Percentiles rank a stretch among this genome's conserved stretches.
These are phyloP conservation scores for Drosophila tristis DNA, from an alignment of 1,140 invertebrate genomes.

Conservation along the genomic window DNA sequence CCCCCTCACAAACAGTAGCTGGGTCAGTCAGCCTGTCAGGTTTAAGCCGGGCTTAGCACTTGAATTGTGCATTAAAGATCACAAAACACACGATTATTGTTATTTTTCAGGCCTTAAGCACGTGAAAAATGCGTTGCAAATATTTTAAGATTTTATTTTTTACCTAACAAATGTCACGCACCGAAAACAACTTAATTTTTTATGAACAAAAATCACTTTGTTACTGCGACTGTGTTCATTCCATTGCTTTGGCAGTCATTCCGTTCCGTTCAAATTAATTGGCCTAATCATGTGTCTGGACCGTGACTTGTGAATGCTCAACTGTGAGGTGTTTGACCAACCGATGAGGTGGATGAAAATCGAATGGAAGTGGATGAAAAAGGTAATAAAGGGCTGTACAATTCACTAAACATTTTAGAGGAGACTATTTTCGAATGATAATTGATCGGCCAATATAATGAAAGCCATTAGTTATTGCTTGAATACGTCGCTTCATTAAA, in stretches of 20 bases:
- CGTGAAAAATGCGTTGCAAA: slow-evolving; percentile 34
- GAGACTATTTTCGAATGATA: too few species aligned
- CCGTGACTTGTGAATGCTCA: slow-evolving; percentile 30
- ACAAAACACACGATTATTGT: slow-evolving; percentile 22
- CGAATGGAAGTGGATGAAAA: background rate
- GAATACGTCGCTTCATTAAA: too few species aligned
- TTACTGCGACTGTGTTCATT: slow-evolving; percentile 26
- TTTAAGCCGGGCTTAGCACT: slow-evolving; percentile 47
- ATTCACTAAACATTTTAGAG: too few species aligned
- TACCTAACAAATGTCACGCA: slow-evolving; percentile 23
- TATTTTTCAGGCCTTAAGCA: slow-evolving; percentile 23
- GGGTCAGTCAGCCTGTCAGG: slow-evolving; percentile 16
- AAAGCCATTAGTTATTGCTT: too few species aligned
- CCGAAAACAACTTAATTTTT: slow-evolving; percentile 23
- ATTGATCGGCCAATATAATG: too few species aligned
- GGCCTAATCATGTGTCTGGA: slow-evolving; percentile 57
- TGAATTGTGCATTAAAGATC: slow-evolving; percentile 31
- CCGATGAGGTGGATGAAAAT: background rate
- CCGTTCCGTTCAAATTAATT: slow-evolving; percentile 58
- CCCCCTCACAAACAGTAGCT: slow-evolving; percentile 27
- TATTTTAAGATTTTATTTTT: slow-evolving; percentile 33
- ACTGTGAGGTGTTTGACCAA: background rate
- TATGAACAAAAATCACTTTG: slow-evolving; percentile 22
- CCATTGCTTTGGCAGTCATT: slow-evolving; percentile 33
- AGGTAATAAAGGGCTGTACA: too few species aligned